phyloP scores from a whole-genome alignment of 2,888 invertebrate species.

The Pycnomerus fuliginosus region DNA sequence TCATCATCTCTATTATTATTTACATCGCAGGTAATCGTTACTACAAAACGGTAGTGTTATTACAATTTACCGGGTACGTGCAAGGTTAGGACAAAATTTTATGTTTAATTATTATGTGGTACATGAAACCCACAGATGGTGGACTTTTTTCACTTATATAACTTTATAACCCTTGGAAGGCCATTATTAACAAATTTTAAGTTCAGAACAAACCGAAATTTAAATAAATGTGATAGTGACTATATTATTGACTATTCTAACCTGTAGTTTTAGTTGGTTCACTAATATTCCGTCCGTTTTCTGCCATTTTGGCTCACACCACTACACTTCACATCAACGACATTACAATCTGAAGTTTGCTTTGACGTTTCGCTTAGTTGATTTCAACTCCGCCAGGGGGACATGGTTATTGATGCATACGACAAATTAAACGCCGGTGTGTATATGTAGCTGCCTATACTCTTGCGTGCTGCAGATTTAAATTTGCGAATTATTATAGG shows the following conservation, averaged over 20 bases:
- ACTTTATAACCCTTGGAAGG: conserved; percentile 35
- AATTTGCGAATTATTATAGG: too few species aligned
- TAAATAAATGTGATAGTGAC: background rate
- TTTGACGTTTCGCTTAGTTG: conserved; percentile 5
- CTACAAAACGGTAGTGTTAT: too few species aligned
- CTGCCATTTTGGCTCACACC: conserved; percentile 53
- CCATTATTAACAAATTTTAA: conserved; percentile 12
- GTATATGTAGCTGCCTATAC: too few species aligned
- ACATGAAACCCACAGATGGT: conserved; percentile 49
- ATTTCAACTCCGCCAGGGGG: too few species aligned
- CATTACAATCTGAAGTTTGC: conserved; percentile 32
- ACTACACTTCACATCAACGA: conserved; percentile 42
- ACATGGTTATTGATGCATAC: too few species aligned
- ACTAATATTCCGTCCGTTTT: conserved; percentile 51
- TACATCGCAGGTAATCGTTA: too few species aligned
- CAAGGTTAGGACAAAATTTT: conserved; percentile 4
- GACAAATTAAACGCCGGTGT: too few species aligned
- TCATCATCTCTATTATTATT: too few species aligned
- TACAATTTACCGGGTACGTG: too few species aligned
- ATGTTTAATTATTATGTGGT: conserved; percentile 19
- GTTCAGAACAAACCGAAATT: too few species aligned
- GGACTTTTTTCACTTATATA: conserved; percentile 50
- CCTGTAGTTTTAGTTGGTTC: conserved; percentile 51
- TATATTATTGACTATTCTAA: conserved; percentile 37
- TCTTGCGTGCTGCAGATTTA: too few species aligned